Evolutionary conservation across 2,797 vertebrate genomes (phyloP).

Genomic region (Notolabrus celidotus): DNA sequence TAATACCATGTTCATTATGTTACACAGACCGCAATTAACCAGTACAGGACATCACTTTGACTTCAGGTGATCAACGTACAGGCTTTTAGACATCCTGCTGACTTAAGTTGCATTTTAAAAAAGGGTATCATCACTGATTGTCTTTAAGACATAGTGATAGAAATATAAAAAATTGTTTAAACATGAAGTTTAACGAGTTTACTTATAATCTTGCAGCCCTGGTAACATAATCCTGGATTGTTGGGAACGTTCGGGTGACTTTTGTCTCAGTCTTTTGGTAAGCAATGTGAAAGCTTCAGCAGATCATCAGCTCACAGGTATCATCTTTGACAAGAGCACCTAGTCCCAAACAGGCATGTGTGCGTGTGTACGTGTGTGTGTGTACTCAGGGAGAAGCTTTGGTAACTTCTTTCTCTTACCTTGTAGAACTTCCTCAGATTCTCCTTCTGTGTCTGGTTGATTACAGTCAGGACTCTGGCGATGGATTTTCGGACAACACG

Average conservation of each 20-base stretch:
- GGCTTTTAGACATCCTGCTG: neutral
- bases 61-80: neutral
- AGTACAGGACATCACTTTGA: neutral
- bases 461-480: conserved; percentile 96
- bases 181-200: too few species aligned
- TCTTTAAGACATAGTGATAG: too few species aligned
- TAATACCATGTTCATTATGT: neutral
- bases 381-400: too few species aligned
- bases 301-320: conserved; percentile 70
- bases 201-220: neutral
- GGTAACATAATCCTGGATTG: neutral
- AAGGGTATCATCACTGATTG: too few species aligned
- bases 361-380: too few species aligned
- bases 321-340: conserved; percentile 65
- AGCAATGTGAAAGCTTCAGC: conserved; percentile 73
- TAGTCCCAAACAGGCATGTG: neutral
- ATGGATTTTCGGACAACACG: conserved; percentile 98
- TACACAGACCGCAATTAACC: neutral
- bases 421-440: conserved; percentile 99
- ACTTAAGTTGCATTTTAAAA: neutral
- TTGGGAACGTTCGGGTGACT: conserved; percentile 25
- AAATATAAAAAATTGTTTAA: too few species aligned
- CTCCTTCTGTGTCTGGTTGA: conserved; percentile 99
- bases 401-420: conserved; percentile 73
- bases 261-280: conserved; percentile 80